Evolutionary conservation across 1,140 invertebrate genomes (phyloP).

Genomic region (Drosophila erecta): DNA sequence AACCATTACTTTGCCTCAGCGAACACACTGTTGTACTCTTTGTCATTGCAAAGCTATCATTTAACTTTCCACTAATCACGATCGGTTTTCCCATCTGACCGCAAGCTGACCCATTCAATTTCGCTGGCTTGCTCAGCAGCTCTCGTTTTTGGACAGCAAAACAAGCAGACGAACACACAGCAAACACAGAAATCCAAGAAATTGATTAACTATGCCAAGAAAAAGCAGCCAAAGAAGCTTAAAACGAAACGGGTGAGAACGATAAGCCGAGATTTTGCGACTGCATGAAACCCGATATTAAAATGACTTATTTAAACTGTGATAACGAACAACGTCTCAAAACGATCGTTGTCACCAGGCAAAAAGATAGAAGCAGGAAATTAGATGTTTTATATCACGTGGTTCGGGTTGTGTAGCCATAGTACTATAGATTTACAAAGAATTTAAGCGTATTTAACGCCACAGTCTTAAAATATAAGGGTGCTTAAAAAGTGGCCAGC

Average conservation of each 20-base stretch:
- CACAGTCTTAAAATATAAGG: not conserved
- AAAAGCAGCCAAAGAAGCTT: slow-evolving; percentile 23
- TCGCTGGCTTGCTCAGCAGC: slow-evolving; percentile 27
- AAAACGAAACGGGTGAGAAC: slow-evolving; percentile 13
- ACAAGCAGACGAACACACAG: slow-evolving; percentile 54
- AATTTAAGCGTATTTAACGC: no score
- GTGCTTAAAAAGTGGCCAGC: slow-evolving; percentile 1
- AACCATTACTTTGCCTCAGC: not conserved
- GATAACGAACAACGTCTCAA: not conserved
- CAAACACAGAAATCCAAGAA: slow-evolving; percentile 53
- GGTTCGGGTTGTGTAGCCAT: not conserved
- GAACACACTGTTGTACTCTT: not conserved
- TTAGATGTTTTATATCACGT: not conserved
- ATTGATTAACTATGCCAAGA: slow-evolving; percentile 55
- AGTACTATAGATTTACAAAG: no score
- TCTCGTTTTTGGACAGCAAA: slow-evolving; percentile 39
- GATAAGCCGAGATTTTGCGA: slow-evolving; percentile 28
- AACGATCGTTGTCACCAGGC: not conserved
- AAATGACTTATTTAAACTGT: slow-evolving; percentile 17
- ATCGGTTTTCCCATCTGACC: slow-evolving; percentile 31
- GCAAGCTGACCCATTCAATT: slow-evolving; percentile 31
- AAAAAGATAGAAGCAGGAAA: not conserved
- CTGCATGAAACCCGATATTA: slow-evolving; percentile 16
- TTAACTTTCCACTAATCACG: slow-evolving; percentile 4
- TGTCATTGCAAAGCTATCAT: no score